These are phyloP conservation scores for Meloidogyne chitwoodi DNA, from an alignment of 1,140 invertebrate species.

Conservation along the genomic window DNA sequence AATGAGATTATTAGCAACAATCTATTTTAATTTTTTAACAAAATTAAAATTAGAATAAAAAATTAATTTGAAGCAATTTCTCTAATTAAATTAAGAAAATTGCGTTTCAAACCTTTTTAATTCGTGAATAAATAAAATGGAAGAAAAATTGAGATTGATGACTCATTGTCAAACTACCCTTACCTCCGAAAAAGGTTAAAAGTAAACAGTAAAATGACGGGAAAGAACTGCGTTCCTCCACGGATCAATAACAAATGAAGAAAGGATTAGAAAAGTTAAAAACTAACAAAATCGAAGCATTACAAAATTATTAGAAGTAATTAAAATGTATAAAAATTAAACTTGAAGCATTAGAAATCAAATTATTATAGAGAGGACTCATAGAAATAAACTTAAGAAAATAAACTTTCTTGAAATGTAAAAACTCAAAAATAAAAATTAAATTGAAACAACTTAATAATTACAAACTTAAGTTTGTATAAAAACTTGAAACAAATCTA, in stretches of 20 bases:
- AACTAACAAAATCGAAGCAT: neutral
- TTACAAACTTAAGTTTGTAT: no score
- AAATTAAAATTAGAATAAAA: neutral
- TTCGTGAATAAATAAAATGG: neutral
- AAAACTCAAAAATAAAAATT: neutral
- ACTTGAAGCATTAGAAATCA: no score
- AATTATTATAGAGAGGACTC: no score
- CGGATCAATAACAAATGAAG: neutral
- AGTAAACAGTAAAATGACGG: neutral
- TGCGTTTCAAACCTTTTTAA: neutral
- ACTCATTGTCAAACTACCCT: neutral
- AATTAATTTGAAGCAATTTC: neutral
- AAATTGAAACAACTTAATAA: neutral
- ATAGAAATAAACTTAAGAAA: no score
- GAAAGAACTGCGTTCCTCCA: neutral
- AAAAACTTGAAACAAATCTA: no score
- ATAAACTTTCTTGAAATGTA: no score
- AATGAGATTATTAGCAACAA: no score
- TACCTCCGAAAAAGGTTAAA: neutral
- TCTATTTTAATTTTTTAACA: neutral
- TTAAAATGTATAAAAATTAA: no score
- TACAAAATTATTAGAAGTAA: no score
- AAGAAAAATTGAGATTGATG: neutral
- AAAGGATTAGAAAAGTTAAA: neutral
- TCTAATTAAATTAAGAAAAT: no score